phyloP scores from a whole-genome alignment of 2,113 vertebrate genomes.

The Glareola pratincola region DNA sequence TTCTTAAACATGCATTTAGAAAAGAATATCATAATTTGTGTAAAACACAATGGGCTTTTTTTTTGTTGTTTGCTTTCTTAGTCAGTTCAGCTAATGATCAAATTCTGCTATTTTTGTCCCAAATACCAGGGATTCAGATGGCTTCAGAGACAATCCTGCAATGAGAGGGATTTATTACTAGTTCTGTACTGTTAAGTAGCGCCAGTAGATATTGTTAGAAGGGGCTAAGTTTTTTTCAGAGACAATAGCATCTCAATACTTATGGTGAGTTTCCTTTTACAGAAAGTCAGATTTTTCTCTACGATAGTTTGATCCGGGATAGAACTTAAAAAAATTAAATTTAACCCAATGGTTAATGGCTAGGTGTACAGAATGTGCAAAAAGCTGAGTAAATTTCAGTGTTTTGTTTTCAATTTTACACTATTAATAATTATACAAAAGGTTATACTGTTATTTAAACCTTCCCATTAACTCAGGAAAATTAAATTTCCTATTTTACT shows the following conservation, averaged over 20 bases:
- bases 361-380: background rate
- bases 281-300: background rate
- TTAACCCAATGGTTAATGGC: background rate
- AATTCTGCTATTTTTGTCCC: background rate
- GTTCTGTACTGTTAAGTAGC: background rate
- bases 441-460: background rate
- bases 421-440: background rate
- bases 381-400: background rate
- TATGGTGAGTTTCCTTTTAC: background rate
- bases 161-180: background rate
- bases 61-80: background rate
- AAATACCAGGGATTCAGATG: background rate
- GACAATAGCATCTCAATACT: background rate
- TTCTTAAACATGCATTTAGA: background rate
- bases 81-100: background rate
- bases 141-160: background rate
- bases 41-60: background rate
- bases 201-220: background rate
- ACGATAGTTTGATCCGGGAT: background rate
- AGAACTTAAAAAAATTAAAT: background rate
- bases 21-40: background rate
- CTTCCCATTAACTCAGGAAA: background rate
- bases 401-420: background rate
- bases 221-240: background rate
- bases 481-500: background rate